phyloP scores from a whole-genome alignment of 2,113 vertebrate genomes.

The Etia nguti region DNA sequence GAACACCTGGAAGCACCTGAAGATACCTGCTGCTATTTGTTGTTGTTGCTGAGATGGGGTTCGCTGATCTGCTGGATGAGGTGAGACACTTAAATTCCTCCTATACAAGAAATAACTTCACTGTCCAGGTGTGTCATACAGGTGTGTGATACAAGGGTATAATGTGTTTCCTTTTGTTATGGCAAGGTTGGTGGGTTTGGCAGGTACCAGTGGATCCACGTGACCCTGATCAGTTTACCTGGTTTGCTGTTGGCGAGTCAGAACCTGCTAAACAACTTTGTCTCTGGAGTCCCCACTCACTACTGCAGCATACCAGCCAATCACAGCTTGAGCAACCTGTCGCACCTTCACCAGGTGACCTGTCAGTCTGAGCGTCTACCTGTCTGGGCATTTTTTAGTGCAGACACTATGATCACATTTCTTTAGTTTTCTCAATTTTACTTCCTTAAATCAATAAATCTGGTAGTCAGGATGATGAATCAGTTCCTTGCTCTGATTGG shows the following conservation, averaged over 20 bases:
- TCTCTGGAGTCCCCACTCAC: constrained; percentile 72
- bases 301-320: constrained; percentile 63
- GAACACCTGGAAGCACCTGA: not conserved
- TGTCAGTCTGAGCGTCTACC: not conserved
- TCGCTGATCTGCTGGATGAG: constrained; percentile 68
- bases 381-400: not conserved
- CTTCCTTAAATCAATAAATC: not conserved
- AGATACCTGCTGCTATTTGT: not conserved
- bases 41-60: constrained; percentile 57
- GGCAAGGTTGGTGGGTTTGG: constrained; percentile 70
- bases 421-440: not conserved
- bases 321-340: constrained; percentile 41
- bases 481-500: not conserved
- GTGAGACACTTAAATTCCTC: not conserved
- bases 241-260: constrained; percentile 80
- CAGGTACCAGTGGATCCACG: constrained; percentile 77
- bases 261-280: constrained; percentile 81
- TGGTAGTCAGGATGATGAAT: not conserved
- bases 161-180: not conserved
- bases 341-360: constrained; percentile 11
- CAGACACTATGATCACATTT: not conserved
- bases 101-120: not conserved
- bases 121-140: not conserved
- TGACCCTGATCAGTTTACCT: constrained; percentile 68
- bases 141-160: not conserved